Conservation (phyloP, 2,113 vertebrate species). For the Pithys albifrons region DNA sequence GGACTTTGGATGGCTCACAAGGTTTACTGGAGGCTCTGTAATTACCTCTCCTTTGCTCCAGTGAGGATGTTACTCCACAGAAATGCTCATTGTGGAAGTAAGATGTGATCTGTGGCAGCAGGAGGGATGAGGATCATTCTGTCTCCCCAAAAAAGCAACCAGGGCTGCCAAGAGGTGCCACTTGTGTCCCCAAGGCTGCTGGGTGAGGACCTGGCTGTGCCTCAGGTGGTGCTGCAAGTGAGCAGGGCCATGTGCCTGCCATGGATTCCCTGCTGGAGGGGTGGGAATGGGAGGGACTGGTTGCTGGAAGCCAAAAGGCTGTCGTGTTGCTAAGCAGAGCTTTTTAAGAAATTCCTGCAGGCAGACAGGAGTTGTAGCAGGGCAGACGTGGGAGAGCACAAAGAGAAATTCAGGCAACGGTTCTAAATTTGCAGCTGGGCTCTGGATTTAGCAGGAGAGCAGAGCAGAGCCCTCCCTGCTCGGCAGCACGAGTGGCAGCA, state of each 20-base stretch:
- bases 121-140: background rate
- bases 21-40: background rate
- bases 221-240: accelerated
- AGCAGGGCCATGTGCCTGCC: accelerated
- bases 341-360: background rate
- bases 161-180: background rate
- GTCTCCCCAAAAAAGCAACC: background rate
- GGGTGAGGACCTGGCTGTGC: accelerated
- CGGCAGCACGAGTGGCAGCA: background rate
- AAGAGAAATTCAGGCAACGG: background rate
- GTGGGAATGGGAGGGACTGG: background rate
- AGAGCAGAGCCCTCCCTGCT: background rate
- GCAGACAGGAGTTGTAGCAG: background rate
- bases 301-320: background rate
- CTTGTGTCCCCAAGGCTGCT: background rate
- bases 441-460: background rate
- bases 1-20: background rate
- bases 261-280: accelerated
- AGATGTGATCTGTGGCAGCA: background rate
- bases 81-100: accelerated
- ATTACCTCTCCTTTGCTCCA: background rate
- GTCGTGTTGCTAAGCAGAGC: slow-evolving; percentile 26
- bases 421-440: slow-evolving; percentile 20
- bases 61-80: background rate
- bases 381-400: slow-evolving; percentile 37